Base-by-base conservation (phyloP, 2,113 vertebrate genomes). In the Odontesthes bonariensis region DNA sequence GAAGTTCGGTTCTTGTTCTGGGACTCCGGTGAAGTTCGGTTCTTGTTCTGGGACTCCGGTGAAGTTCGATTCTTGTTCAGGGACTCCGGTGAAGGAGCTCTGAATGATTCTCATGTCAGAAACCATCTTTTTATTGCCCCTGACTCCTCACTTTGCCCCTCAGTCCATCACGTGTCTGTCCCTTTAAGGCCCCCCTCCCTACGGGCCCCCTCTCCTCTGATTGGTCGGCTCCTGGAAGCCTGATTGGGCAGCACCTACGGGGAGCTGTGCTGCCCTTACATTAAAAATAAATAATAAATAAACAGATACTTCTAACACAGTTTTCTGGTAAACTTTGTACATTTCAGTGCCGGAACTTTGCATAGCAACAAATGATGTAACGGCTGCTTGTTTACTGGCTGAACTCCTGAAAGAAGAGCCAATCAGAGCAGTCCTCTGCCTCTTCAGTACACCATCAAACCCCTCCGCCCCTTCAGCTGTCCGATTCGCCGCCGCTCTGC, bases 391-490 rank as follows among this genome's bases (percentile, higher is more conserved):
- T 7, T 56, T 2, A 64, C 75, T 75, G 73, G 69, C 66, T 69
- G 69, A 44, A 35, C 61, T 57, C 8, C 33, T 55, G 55, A 62
- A 31, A 42, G 16, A 52, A 27, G 49, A 79, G 62, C 70, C 84
- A 77, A 67, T 82, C 72, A 77, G 1, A 22, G 69, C 35, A 31
- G 62, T 14, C n/a, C 27, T 55, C 57, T 22, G 13, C 2, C 11
- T 53, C n/a, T 11, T 61, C 33, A 38, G 42, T 61, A 20, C 13
- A 3, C 8, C 23, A 85, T 92, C 90, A 93, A 69, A 11, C 40
- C 31, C 52, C 23, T 23, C 53, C 42, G n/a, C 3, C 6, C 11
- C n/a, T 90, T 93, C 91, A 93, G 71, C 90, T 90, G 23, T 93
- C 87, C 8, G 90, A 91, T 47, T 93, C 81, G 23, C 84, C 65